A percentile compares a stretch with the other conserved stretches of the same genome.
Evolutionary conservation across 2,888 invertebrate genomes (phyloP).

Genomic region (Onchidella celtica): DNA sequence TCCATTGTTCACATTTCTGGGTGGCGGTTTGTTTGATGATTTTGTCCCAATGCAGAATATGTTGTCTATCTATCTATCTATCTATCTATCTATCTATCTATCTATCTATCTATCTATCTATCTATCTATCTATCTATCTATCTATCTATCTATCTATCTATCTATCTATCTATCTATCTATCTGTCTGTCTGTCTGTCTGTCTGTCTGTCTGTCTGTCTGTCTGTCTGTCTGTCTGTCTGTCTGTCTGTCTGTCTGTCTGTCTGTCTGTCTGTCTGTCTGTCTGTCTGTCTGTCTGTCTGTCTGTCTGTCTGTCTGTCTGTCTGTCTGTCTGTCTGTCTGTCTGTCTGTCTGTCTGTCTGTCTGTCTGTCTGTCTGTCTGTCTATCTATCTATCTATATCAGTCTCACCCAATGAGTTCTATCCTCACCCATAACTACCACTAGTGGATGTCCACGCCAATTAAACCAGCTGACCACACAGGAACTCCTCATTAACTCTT

Average conservation of each 20-base stretch:
- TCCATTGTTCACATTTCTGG: too few species aligned
- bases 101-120: not conserved
- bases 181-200: slow-evolving; percentile 41
- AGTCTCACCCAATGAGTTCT: not conserved
- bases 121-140: not conserved
- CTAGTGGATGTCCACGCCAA: too few species aligned
- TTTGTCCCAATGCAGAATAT: too few species aligned
- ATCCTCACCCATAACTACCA: too few species aligned
- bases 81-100: slow-evolving; percentile 3
- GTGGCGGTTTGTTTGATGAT: too few species aligned
- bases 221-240: slow-evolving; percentile 39
- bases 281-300: slow-evolving; percentile 40
- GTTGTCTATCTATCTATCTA: slow-evolving; percentile 7
- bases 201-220: slow-evolving; percentile 41
- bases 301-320: slow-evolving; percentile 42
- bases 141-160: slow-evolving; percentile 30
- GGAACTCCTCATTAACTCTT: too few species aligned
- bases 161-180: too few species aligned
- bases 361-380: slow-evolving; percentile 41
- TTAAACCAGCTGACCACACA: too few species aligned
- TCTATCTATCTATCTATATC: too few species aligned
- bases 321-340: slow-evolving; percentile 42
- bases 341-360: slow-evolving; percentile 42
- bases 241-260: slow-evolving; percentile 35
- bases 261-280: slow-evolving; percentile 36